Evolutionary conservation across 2,113 vertebrate species (phyloP).

Genomic region (Cyprinus carpio): DNA sequence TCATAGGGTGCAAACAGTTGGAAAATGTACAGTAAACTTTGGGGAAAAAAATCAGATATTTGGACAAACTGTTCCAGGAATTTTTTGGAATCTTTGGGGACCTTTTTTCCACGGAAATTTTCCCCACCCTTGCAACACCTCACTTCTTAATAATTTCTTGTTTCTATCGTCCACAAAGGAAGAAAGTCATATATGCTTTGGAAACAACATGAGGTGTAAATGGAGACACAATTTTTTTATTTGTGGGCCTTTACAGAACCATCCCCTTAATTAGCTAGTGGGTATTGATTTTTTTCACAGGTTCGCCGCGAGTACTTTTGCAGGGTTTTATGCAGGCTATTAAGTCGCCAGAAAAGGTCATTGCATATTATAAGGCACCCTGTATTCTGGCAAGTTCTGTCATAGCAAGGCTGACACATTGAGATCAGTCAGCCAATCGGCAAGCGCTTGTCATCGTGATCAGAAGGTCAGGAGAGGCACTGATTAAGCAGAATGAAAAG

Average conservation of each 20-base stretch:
- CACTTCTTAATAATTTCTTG: too few relatives aligned
- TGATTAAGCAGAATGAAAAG: slow-evolving; percentile 65
- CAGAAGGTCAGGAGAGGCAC: slow-evolving; percentile 55
- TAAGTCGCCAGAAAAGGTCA: slow-evolving; percentile 21
- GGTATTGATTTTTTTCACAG: background rate
- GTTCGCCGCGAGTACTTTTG: background rate
- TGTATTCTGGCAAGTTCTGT: slow-evolving; percentile 45
- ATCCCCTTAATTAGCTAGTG: background rate
- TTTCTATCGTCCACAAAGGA: too few relatives aligned
- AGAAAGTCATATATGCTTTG: too few relatives aligned
- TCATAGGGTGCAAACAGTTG: too few relatives aligned
- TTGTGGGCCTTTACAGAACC: too few relatives aligned
- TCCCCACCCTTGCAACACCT: too few relatives aligned
- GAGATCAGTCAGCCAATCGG: slow-evolving; percentile 54
- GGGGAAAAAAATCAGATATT: too few relatives aligned
- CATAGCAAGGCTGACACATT: slow-evolving; percentile 68
- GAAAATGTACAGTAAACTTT: too few relatives aligned
- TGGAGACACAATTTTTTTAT: too few relatives aligned
- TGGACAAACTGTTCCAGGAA: too few relatives aligned
- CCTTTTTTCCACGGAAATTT: too few relatives aligned
- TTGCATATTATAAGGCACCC: slow-evolving; percentile 52
- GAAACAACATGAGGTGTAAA: background rate
- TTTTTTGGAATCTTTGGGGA: too few relatives aligned
- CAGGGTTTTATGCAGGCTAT: slow-evolving; percentile 35
- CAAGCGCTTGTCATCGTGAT: slow-evolving; percentile 50